Base-by-base conservation (phyloP, 2,888 invertebrate species). In the Ariolimax columbianus region DNA sequence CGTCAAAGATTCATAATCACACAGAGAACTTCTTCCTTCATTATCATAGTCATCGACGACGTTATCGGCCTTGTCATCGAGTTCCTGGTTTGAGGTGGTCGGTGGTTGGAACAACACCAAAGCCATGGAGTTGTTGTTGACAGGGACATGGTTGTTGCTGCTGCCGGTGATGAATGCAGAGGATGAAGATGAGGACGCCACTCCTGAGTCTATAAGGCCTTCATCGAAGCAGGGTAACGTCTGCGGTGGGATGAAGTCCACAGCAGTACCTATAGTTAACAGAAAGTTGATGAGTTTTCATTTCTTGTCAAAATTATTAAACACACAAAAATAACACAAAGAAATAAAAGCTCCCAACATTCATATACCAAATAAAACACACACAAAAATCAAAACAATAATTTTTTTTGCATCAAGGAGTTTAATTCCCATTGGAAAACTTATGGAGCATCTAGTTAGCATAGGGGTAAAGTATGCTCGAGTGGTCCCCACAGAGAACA, bases 191-290 rank as follows among this genome's bases (percentile, higher is more conserved):
- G 75, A 73, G 26, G 73, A 63, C 72, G 78, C 40, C 19, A 36
- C 63, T 3, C 59, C 73, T 14, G 77, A 59, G 43, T 77, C 72
- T 30, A 63, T 36, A 47, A 72, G 47, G 30, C 73, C 86, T 3
- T 87, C 87, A 11, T 87, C 87, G 43, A 81, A 55, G 19, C n/a
- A 51, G 0, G 86, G 77, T 23, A 80, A 36, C 26, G 85, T 82
- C 51, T 85, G 79, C 36, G 86, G 86, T 26, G 84, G 85, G n/a
- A 83, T 77, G 77, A 87, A 86, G 30, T 83, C 81, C 9, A 86
- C 80, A 19, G 72, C 59, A 30, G 82, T 78, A 26, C 87, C 87
- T 87, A 82, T 33, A 33, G 23, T 73, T 0, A 73, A 40, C 6
- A 43, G 4, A 73, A 43, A 40, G 26, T 26, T 63, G n/a, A 4